Evolutionary conservation across 2,797 vertebrate species (phyloP).

Genomic region (Amniataba percoides): DNA sequence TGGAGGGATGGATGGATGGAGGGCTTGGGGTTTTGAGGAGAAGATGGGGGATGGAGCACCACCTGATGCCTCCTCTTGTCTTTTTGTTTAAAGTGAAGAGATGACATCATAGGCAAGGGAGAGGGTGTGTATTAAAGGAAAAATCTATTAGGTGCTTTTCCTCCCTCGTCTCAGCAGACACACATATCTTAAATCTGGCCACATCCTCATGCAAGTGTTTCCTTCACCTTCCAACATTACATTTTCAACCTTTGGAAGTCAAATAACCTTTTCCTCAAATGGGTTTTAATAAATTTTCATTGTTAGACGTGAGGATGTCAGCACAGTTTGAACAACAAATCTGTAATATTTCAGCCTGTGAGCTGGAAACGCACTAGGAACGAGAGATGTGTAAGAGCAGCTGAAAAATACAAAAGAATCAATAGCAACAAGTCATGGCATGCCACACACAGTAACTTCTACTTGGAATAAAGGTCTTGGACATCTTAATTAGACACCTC

Average conservation of each 20-base stretch:
- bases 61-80: constrained; percentile 71
- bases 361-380: constrained; percentile 7
- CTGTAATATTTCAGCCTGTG: not conserved
- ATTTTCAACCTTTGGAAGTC: constrained; percentile 17
- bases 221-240: constrained; percentile 15
- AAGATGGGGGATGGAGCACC: constrained; percentile 30
- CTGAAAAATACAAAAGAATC: constrained; percentile 31
- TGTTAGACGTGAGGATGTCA: constrained; percentile 19
- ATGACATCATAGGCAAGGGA: constrained; percentile 58
- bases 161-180: constrained; percentile 23
- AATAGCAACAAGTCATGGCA: constrained; percentile 49
- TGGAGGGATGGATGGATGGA: constrained; percentile 29
- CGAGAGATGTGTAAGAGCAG: not conserved
- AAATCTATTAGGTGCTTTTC: constrained; percentile 14
- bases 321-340: constrained; percentile 14
- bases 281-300: constrained; percentile 1
- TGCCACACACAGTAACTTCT: constrained; percentile 18
- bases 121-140: constrained; percentile 1
- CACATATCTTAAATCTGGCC: constrained; percentile 14
- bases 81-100: constrained; percentile 43
- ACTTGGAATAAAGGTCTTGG: not conserved
- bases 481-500: constrained; percentile 34
- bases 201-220: constrained; percentile 12
- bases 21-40: not conserved
- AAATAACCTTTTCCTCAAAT: constrained; percentile 9